Evolutionary conservation across 2,888 invertebrate species (phyloP), one percentile per base, ranked within the genome.

Genomic region (Eucera pruinosa): DNA sequence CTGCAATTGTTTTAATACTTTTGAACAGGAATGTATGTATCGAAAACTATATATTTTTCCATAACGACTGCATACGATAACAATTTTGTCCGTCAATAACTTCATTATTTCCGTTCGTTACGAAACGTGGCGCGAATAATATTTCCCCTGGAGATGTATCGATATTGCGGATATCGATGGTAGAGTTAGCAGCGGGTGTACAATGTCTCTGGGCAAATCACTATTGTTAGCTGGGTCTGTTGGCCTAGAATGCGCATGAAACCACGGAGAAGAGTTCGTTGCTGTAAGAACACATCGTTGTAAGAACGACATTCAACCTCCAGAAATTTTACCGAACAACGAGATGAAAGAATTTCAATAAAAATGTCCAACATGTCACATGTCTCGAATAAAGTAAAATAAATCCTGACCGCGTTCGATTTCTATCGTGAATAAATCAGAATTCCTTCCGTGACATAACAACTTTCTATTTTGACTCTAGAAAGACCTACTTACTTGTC

Each of bases 171-270:
- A 48, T 55, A 57, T 55, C 62, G 33, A 68, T 9, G 15, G 13
- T 39, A 9, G 27, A 47, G 13, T 36, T 9, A 25, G 7, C 23
- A 20, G 25, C 39, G 47, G 39, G 18, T 23, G 36, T 11, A 60
- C 48, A 43, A 39, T 25, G 60, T 57, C 67, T 74, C 67, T 74
- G 74, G 36, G 61, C 61, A 33, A 57, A 66, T 62, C 66, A 52
- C 55, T 73, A 73, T 76, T 73, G 57, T 66, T 66, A 67, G 73
- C 61, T 13, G 20, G 23, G 23, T 27, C 33, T 7, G 41, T 25
- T 66, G 45, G 47, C 48, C 48, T 50, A 48, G 45, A 75, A 72
- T 33, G 45, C 20, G 36, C 20, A 62, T 41, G 30, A 52, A 52
- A 58, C n/a, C 23, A 50, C 70, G 57, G 68, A 33, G 62, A 41